Conservation (phyloP, 2,797 vertebrate species). For the Erpetoichthys calabaricus region DNA sequence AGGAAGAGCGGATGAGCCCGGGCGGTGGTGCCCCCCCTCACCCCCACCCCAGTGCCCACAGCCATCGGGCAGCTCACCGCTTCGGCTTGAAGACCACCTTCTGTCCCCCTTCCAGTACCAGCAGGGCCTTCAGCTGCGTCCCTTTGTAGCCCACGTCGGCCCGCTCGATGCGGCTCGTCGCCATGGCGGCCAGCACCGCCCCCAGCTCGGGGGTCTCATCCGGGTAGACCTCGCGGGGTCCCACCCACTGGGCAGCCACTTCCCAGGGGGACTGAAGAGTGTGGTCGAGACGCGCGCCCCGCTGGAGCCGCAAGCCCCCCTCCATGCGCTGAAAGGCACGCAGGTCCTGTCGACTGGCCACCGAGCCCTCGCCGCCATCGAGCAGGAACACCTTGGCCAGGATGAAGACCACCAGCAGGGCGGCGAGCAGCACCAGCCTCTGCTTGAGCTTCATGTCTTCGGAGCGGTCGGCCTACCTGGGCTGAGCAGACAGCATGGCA, state of each 20-base stretch:
- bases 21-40: constrained; percentile 2
- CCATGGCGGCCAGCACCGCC: constrained; percentile 77
- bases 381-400: constrained; percentile 95
- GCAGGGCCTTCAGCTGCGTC: constrained; percentile 85
- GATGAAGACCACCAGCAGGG: constrained; percentile 87
- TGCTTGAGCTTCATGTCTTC: constrained; percentile 93
- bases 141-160: constrained; percentile 95
- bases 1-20: background rate
- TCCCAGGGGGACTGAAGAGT: constrained; percentile 96
- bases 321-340: constrained; percentile 85
- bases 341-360: constrained; percentile 79
- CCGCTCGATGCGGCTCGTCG: constrained; percentile 67
- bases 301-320: constrained; percentile 61
- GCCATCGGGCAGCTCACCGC: constrained; percentile 48
- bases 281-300: constrained; percentile 74
- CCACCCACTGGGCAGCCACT: constrained; percentile 92
- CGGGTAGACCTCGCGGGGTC: constrained; percentile 88
- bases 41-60: background rate
- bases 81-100: constrained; percentile 98
- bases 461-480: constrained; percentile 3
- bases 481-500: background rate
- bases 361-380: constrained; percentile 85
- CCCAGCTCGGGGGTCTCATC: constrained; percentile 92
- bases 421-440: constrained; percentile 81
- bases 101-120: constrained; percentile 89